A percentile compares a stretch with the other conserved stretches of the same genome.
These are phyloP conservation scores for Drosophila eohydei DNA, from an alignment of 2,888 invertebrate species.

Conservation along the genomic window DNA sequence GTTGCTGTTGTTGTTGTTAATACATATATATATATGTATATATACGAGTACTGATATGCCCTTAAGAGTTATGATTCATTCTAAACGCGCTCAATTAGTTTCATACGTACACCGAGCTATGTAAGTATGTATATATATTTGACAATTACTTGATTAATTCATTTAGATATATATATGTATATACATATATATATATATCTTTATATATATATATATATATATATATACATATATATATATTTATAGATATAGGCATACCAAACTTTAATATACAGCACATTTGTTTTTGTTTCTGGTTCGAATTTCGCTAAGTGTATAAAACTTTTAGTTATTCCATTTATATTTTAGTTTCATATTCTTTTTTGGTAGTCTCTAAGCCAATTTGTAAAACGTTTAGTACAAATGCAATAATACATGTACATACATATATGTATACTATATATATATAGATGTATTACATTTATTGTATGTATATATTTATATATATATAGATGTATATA, in stretches of 20 bases:
- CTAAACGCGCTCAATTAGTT: constrained; percentile 29
- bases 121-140: constrained; percentile 25
- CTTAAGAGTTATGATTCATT: constrained; percentile 44
- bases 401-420: constrained; percentile 75
- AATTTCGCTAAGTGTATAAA: constrained; percentile 75
- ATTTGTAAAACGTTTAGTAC: constrained; percentile 81
- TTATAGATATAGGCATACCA: constrained; percentile 80
- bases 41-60: constrained; percentile 51
- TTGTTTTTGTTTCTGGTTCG: constrained; percentile 50
- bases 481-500: constrained; percentile 43
- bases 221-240: constrained; percentile 51
- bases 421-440: constrained; percentile 59
- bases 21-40: constrained; percentile 6
- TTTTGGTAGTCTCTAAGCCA: constrained; percentile 65
- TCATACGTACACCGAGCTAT: constrained; percentile 35
- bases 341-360: constrained; percentile 8
- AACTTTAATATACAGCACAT: constrained; percentile 66
- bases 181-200: constrained; percentile 45
- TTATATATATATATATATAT: constrained; percentile 50
- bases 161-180: constrained; percentile 39
- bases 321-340: constrained; percentile 59
- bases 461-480: constrained; percentile 56
- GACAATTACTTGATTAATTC: constrained; percentile 53
- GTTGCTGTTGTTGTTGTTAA: constrained; percentile 18
- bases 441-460: constrained; percentile 63